Evolutionary conservation across 2,113 vertebrate species (phyloP).

Genomic region (Bos taurus): ARS-UCD2.0 NC_037342.1:81454501-81455000

Average conservation of each 20-base stretch:
- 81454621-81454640: not conserved
- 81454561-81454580: not conserved
- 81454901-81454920: not conserved
- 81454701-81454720: not conserved
- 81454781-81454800: not conserved
- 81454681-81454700: not conserved
- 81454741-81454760: not conserved
- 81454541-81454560: not conserved
- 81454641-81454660: not conserved
- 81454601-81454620: not conserved
- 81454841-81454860: not conserved
- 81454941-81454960: not conserved
- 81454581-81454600: not conserved
- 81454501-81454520: not conserved
- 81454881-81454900: accelerated
- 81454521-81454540: not conserved
- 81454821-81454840: not conserved
- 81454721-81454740: not conserved
- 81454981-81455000: not conserved
- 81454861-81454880: not conserved
- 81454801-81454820: not conserved
- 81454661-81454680: accelerated
- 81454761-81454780: not conserved
- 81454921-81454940: not conserved
- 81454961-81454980: accelerated